Conservation (phyloP, 1,140 invertebrate species). For the Neodiprion pinetum region DNA sequence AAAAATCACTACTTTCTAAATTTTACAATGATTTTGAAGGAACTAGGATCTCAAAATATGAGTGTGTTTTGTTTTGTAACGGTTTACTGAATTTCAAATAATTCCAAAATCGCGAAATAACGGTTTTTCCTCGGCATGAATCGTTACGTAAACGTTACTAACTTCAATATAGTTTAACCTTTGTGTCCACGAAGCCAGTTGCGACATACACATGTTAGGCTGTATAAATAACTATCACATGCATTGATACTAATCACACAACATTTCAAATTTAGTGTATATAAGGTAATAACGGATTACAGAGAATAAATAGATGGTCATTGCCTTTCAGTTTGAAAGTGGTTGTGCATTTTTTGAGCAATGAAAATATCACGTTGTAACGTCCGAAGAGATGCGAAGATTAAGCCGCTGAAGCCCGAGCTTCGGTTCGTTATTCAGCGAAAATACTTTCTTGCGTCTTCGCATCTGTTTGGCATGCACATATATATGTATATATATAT, state of each 20-base stretch:
- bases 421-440: not conserved
- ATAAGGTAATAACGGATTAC: not conserved
- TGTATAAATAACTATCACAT: not conserved
- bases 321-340: not conserved
- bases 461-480: not conserved
- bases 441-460: not conserved
- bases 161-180: not conserved
- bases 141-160: not conserved
- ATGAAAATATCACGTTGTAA: no score
- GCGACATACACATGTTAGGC: not conserved
- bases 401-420: no score
- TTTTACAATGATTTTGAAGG: no score
- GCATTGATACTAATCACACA: not conserved
- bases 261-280: not conserved
- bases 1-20: no score
- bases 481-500: not conserved
- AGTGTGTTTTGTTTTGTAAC: no score
- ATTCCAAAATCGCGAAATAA: not conserved
- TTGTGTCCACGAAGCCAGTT: not conserved
- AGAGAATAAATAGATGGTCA: not conserved
- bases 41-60: no score
- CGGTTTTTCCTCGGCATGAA: not conserved
- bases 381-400: no score
- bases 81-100: not conserved
- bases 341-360: not conserved